phyloP scores from a whole-genome alignment of 2,113 vertebrate species.

The Trematomus loennbergii region DNA sequence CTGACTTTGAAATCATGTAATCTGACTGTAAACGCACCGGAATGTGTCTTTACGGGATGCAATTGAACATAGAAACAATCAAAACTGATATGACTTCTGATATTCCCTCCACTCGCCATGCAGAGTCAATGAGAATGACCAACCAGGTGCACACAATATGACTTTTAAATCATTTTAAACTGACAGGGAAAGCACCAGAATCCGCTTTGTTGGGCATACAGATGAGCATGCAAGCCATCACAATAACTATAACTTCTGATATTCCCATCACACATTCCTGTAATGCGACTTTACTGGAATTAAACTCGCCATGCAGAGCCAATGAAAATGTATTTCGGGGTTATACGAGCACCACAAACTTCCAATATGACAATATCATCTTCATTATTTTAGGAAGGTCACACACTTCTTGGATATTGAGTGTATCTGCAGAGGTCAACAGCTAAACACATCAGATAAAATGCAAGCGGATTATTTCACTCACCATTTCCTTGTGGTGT shows the following conservation, averaged over 20 bases:
- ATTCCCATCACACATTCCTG: neutral
- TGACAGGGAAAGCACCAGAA: too few species aligned
- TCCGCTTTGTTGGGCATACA: too few species aligned
- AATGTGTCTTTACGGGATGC: neutral
- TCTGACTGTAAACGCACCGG: too few species aligned
- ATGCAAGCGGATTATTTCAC: conserved; percentile 13
- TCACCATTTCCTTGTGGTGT: conserved; percentile 67
- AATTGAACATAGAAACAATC: neutral
- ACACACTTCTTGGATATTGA: neutral
- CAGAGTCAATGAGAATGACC: too few species aligned
- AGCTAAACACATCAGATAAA: neutral
- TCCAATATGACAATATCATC: neutral
- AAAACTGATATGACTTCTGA: neutral
- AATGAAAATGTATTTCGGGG: too few species aligned
- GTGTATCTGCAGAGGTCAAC: conserved; percentile 9
- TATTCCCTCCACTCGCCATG: too few species aligned
- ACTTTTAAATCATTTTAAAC: too few species aligned
- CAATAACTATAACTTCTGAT: neutral
- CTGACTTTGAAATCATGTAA: too few species aligned
- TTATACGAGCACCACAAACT: neutral
- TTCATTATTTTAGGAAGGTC: neutral
- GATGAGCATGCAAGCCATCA: neutral
- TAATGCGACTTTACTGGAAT: neutral
- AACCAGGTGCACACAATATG: too few species aligned
- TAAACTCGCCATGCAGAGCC: neutral